Conservation (phyloP, 2,113 vertebrate genomes). For the Oreochromis aureus region DNA sequence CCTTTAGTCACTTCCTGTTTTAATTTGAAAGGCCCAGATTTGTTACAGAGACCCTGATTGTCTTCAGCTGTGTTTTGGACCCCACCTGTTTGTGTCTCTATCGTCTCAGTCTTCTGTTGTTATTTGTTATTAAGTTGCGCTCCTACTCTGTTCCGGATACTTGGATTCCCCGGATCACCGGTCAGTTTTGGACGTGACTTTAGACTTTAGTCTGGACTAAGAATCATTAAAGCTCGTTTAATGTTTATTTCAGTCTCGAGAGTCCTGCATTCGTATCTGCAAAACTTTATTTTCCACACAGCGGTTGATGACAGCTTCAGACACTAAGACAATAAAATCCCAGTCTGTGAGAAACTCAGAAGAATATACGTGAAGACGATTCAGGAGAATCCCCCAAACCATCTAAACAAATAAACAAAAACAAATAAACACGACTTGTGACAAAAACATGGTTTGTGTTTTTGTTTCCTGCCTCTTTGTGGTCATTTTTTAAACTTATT, state of each 20-base stretch:
- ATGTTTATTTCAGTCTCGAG: neutral
- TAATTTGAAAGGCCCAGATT: no score
- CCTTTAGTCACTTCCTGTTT: no score
- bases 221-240: no score
- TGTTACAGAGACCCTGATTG: no score
- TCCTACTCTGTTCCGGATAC: no score
- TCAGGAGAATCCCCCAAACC: neutral
- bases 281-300: rapidly evolving
- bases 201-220: no score
- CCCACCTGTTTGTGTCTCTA: no score
- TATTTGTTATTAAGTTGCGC: no score
- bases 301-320: neutral
- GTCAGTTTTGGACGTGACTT: no score
- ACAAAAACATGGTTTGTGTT: neutral
- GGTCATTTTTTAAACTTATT: neutral
- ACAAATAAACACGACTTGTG: rapidly evolving
- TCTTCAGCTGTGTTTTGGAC: no score
- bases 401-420: neutral
- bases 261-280: neutral
- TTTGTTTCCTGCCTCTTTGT: neutral
- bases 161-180: no score
- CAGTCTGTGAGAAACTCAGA: neutral
- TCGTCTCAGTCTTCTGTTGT: no score
- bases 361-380: neutral
- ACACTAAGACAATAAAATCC: neutral